Base-by-base conservation (phyloP, 2,888 invertebrate species). In the Trichogramma evanescens region DNA sequence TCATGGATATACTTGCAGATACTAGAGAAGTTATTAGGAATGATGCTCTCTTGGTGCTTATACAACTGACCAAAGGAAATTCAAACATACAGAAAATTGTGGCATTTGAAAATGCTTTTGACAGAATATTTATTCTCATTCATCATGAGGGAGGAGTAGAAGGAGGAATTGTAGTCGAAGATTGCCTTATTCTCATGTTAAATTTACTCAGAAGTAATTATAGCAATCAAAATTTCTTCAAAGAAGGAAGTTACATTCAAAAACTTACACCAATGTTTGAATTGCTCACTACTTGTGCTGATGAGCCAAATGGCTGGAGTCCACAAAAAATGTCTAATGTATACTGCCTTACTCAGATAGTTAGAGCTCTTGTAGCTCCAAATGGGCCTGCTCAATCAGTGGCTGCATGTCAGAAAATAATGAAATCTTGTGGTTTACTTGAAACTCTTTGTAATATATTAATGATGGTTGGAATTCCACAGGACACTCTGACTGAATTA, bases 21-120 rank as follows among this genome's bases (percentile, higher is more conserved):
- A 91, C 89, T 58, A 83, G 98, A 68, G 98, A 99, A 82, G 92
- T 98, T 1, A 91, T 98, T 61, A 81, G 98, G 64, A 98, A 98
- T 76, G 96, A 97, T 80, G 86, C 94, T 0, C 80, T 99, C 7
- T 79, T 99, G 5, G 80, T 99, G 53, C 82, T 99, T 0, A 93
- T 93, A 65, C 93, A 95, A 71, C 79, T 99, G 68, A 97, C 97
- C 0, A 89, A 91, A 82, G 90, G 91, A 9, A 97, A 99, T 80
- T 92, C 95, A 0, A 97, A 95, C 77, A 95, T 98, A 70, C 97
- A 98, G 78, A 99, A 98, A 80, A 97, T 99, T 71, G 95, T 99
- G 0, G 97, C 98, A 0, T 99, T 98, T 77, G 98, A 99, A 78
- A 98, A 97, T 80, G 96, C 96, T 0, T 99, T 99, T 74, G 97